Conservation (phyloP, 2,797 vertebrate species). For the Siniperca scherzeri region DNA sequence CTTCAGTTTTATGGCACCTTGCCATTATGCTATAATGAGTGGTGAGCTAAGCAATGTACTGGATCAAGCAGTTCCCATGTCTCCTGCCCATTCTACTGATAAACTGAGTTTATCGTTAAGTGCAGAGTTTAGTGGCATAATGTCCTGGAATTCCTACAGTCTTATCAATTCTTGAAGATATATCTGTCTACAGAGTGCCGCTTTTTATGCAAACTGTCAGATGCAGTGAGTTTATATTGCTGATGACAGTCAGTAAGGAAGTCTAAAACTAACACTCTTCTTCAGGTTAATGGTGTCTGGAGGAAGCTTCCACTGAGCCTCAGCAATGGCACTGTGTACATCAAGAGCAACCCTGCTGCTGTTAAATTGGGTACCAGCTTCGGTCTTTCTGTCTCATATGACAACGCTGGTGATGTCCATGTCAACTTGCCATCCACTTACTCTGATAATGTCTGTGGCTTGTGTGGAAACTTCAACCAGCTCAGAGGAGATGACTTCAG, state of each 20-base stretch:
- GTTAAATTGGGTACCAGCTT: slow-evolving; percentile 84
- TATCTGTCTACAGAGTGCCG: background rate
- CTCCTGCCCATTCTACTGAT: slow-evolving; percentile 24
- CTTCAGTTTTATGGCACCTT: slow-evolving; percentile 6
- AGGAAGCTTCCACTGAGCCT: slow-evolving; percentile 84
- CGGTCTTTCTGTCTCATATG: slow-evolving; percentile 84
- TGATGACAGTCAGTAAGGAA: slow-evolving; percentile 17
- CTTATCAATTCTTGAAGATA: slow-evolving; percentile 19
- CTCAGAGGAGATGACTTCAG: slow-evolving; percentile 81
- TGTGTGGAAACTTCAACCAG: slow-evolving; percentile 91
- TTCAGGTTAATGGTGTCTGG: slow-evolving; percentile 88
- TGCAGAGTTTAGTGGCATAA: slow-evolving; percentile 27
- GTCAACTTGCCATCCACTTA: slow-evolving; percentile 84
- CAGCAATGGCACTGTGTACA: slow-evolving; percentile 64
- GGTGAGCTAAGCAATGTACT: background rate
- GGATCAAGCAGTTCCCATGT: slow-evolving; percentile 15
- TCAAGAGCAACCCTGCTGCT: slow-evolving; percentile 78
- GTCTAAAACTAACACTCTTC: slow-evolving; percentile 20
- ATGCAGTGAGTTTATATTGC: background rate
- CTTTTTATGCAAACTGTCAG: slow-evolving; percentile 28
- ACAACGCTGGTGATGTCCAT: slow-evolving; percentile 82
- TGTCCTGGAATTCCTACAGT: slow-evolving; percentile 6
- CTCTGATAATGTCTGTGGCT: slow-evolving; percentile 86
- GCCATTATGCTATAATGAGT: slow-evolving; percentile 23
- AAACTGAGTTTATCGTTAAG: slow-evolving; percentile 40